A percentile compares a stretch with the other conserved stretches of the same genome.
These are phyloP conservation scores for Drosophila siamana DNA, from an alignment of 2,888 invertebrate genomes.

Conservation along the genomic window DNA sequence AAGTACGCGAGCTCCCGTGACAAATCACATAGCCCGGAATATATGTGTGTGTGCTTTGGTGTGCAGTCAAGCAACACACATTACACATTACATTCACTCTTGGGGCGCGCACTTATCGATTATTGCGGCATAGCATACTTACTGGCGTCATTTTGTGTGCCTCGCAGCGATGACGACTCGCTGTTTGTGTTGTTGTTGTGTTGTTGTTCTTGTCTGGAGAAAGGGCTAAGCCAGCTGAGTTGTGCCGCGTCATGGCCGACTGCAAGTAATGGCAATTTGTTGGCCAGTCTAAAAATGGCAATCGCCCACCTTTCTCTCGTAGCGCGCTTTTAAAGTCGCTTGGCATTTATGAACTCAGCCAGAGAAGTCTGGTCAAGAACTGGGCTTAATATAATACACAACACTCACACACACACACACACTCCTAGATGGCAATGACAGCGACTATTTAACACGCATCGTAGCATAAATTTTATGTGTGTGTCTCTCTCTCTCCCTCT, in stretches of 20 bases:
- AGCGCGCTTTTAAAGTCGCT: constrained; percentile 26
- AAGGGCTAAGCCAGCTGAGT: constrained; percentile 29
- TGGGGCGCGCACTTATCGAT: constrained; percentile 66
- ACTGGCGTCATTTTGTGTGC: constrained; percentile 62
- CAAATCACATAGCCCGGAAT: constrained; percentile 62
- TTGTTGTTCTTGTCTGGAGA: background rate
- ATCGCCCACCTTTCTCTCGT: background rate
- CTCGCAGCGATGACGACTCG: constrained; percentile 9
- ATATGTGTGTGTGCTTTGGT: constrained; percentile 25
- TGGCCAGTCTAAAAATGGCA: constrained; percentile 29
- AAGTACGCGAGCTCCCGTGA: constrained; percentile 60
- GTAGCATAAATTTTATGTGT: constrained; percentile 68
- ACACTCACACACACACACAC: constrained; percentile 13
- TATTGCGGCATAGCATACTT: constrained; percentile 78
- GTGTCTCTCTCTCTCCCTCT: constrained; percentile 17
- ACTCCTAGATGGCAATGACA: constrained; percentile 53
- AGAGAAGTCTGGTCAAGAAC: constrained; percentile 34
- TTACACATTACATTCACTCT: constrained; percentile 22
- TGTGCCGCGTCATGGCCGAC: constrained; percentile 55
- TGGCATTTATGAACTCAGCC: constrained; percentile 38
- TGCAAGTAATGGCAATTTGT: constrained; percentile 73
- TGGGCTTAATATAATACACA: constrained; percentile 22
- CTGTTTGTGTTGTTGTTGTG: background rate
- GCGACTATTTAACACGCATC: constrained; percentile 79
- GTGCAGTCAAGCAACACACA: constrained; percentile 56